Percentiles rank a stretch among this genome's conserved stretches.
phyloP scores from a whole-genome alignment of 2,888 invertebrate species.

The Drosophila mayaguana region DNA sequence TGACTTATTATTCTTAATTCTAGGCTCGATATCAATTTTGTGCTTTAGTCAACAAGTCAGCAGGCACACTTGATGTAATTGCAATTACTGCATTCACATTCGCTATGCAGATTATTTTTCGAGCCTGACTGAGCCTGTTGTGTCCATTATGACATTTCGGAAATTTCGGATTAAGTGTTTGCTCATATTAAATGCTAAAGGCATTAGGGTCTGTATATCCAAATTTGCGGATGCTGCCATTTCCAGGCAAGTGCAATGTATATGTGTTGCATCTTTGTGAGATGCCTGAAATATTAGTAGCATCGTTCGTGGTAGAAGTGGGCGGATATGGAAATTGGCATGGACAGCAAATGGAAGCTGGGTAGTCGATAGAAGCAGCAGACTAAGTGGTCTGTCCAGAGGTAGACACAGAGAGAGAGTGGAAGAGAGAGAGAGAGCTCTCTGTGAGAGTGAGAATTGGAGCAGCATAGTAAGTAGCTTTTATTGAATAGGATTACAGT shows the following conservation, averaged over 20 bases:
- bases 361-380: not conserved
- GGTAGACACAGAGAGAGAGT: too few species aligned
- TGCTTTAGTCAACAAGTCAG: not conserved
- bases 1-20: too few species aligned
- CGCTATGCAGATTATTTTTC: not conserved
- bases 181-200: not conserved
- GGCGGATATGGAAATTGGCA: conserved; percentile 21
- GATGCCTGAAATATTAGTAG: conserved; percentile 21
- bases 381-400: not conserved
- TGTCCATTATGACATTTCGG: not conserved
- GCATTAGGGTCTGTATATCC: not conserved
- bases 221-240: conserved; percentile 12
- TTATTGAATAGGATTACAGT: not conserved
- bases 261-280: conserved; percentile 30
- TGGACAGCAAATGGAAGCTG: not conserved
- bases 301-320: not conserved
- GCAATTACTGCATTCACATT: not conserved
- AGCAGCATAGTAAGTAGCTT: not conserved
- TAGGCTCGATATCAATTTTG: not conserved
- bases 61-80: too few species aligned
- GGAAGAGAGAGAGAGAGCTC: not conserved
- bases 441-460: not conserved
- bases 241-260: conserved; percentile 25
- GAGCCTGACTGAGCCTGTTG: not conserved
- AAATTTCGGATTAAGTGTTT: not conserved